Conservation (phyloP, 2,113 vertebrate genomes). For the Spea bombifrons region DNA sequence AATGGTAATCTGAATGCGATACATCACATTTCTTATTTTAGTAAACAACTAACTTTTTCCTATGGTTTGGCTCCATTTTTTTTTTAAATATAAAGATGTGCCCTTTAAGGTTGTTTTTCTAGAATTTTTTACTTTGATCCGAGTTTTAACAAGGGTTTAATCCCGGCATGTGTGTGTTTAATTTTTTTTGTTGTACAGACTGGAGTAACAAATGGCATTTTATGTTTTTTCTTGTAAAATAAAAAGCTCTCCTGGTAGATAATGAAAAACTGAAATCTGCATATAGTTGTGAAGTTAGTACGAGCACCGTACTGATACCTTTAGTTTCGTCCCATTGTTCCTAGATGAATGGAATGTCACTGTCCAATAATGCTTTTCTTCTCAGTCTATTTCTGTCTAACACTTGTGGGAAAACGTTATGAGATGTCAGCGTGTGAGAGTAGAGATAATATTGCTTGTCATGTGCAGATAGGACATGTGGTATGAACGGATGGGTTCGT, state of each 20-base stretch:
- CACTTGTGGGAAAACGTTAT: constrained; percentile 73
- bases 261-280: constrained; percentile 4
- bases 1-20: too few relatives aligned
- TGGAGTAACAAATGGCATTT: too few relatives aligned
- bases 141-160: too few relatives aligned
- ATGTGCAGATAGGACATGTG: constrained; percentile 72
- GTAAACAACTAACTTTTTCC: too few relatives aligned
- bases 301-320: constrained; percentile 58
- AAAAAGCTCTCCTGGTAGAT: neutral
- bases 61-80: too few relatives aligned
- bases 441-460: constrained; percentile 77
- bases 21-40: too few relatives aligned
- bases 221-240: too few relatives aligned
- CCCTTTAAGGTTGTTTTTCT: too few relatives aligned
- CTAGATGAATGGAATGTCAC: constrained; percentile 70
- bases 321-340: constrained; percentile 67
- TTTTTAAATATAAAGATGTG: too few relatives aligned
- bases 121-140: too few relatives aligned
- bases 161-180: too few relatives aligned
- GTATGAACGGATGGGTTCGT: constrained; percentile 66
- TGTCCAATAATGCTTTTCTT: constrained; percentile 66
- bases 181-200: too few relatives aligned
- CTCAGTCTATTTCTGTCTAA: constrained; percentile 68
- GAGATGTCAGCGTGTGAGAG: constrained; percentile 74
- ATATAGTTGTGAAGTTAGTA: constrained; percentile 59